These are phyloP conservation scores for Notoglanidium macrostoma DNA, from an alignment of 2,797 vertebrate genomes.

Conservation along the genomic window DNA sequence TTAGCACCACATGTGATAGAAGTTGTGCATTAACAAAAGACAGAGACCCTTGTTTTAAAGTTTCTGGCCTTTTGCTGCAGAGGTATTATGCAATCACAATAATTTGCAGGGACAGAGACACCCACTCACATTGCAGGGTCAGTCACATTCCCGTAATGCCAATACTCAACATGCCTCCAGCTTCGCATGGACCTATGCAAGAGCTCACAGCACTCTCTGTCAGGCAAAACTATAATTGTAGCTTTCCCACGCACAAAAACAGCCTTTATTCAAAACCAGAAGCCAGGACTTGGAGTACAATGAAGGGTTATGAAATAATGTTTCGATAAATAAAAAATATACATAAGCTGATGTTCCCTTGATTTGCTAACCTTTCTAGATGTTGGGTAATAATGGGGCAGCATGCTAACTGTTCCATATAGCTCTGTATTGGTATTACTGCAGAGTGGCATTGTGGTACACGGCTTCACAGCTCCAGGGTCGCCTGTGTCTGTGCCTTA, in stretches of 20 bases:
- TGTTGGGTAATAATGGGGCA: background rate
- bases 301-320: background rate
- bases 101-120: constrained; percentile 28
- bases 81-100: constrained; percentile 33
- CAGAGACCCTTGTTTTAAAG: background rate
- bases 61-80: constrained; percentile 5
- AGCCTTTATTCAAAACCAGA: background rate
- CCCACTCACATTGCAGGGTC: constrained; percentile 38
- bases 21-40: background rate
- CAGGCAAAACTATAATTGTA: constrained; percentile 18
- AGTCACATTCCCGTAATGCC: constrained; percentile 24
- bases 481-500: background rate
- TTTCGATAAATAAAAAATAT: background rate
- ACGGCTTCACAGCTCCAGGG: background rate
- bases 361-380: background rate
- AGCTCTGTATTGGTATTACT: background rate
- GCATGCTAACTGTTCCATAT: background rate
- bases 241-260: background rate
- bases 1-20: background rate
- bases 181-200: background rate
- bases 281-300: background rate
- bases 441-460: background rate
- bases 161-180: constrained; percentile 28
- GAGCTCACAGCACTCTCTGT: background rate
- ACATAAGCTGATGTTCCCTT: background rate